Base-by-base conservation (phyloP, 1,140 invertebrate species). In the Drosophila ironensis region DNA sequence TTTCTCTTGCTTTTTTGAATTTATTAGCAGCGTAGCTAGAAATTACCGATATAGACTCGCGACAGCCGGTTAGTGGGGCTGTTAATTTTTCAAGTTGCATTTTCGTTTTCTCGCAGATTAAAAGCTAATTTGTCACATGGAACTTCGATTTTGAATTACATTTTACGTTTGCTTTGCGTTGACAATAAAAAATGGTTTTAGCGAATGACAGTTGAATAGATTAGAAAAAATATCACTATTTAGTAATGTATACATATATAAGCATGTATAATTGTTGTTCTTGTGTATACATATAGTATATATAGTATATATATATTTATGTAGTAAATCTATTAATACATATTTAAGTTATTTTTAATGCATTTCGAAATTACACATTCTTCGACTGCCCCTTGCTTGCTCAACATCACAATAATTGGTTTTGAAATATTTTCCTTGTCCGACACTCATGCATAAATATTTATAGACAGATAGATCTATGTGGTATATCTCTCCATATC, bases 81-180 rank as follows among this genome's bases (percentile, higher is more conserved):
- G 74, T 70, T 74, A 41, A 52, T 46, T 38, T 27, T 35, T 37
- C 11, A n/a, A 0, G 25, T 50, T 68, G 60, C 72, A 30, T 67
- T 60, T 51, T 33, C 0, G 33, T 57, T 56, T 33, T 44, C 4
- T 56, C 71, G 59, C 60, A 53, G 52, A 60, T 81, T 81, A 75
- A 46, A 80, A 74, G 52, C 71, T 84, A 84, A 86, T 84, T 84
- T 84, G 80, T 86, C 80, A 84, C 80, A 84, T 80, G 38, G 70
- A 86, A 84, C 57, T 77, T 82, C 42, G 42, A 42, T 63, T 56
- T 72, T 17, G 16, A n/a, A n/a, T n/a, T n/a, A n/a, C n/a, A n/a
- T 72, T 46, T 70, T 75, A 33, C 52, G 42, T 30, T 48, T 38
- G 12, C 68, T 70, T 72, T 72, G 70, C 60, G 42, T 74, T 86